A percentile compares a stretch with the other conserved stretches of the same genome.
Evolutionary conservation across 1,140 invertebrate species (phyloP).

Genomic region (Ylistrum balloti): DNA sequence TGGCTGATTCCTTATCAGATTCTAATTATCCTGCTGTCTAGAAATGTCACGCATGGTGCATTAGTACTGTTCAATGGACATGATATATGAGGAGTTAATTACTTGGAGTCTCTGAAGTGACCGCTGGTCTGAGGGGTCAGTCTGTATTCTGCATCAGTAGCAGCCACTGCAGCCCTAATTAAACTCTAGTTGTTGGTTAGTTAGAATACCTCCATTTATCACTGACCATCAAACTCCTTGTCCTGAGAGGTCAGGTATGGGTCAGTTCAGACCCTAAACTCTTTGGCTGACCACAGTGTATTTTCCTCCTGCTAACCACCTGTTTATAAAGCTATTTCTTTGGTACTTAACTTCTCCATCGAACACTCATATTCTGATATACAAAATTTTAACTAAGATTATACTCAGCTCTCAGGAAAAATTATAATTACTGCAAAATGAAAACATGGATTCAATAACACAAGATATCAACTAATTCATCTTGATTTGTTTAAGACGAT

Average conservation of each 20-base stretch:
- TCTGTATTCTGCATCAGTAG: conserved; percentile 15
- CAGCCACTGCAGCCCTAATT: conserved; percentile 30
- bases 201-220: conserved; percentile 20
- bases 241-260: conserved; percentile 12
- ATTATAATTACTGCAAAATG: too few species aligned
- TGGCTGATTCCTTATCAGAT: background rate
- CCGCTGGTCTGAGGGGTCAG: background rate
- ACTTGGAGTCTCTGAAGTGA: background rate
- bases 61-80: background rate
- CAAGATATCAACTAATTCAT: too few species aligned
- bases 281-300: background rate
- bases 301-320: background rate
- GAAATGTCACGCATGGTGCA: background rate
- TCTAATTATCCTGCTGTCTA: conserved; percentile 17
- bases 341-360: background rate
- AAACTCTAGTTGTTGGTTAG: conserved; percentile 33
- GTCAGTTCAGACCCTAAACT: background rate
- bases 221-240: conserved; percentile 24
- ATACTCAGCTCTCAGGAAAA: too few species aligned
- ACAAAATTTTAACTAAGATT: too few species aligned
- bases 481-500: too few species aligned
- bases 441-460: too few species aligned
- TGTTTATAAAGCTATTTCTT: background rate
- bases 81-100: conserved; percentile 40
- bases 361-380: too few species aligned